These are phyloP conservation scores for Epizoanthus scotinus DNA, from an alignment of 92 coral and sea anemone genomes.

Conservation along the genomic window DNA sequence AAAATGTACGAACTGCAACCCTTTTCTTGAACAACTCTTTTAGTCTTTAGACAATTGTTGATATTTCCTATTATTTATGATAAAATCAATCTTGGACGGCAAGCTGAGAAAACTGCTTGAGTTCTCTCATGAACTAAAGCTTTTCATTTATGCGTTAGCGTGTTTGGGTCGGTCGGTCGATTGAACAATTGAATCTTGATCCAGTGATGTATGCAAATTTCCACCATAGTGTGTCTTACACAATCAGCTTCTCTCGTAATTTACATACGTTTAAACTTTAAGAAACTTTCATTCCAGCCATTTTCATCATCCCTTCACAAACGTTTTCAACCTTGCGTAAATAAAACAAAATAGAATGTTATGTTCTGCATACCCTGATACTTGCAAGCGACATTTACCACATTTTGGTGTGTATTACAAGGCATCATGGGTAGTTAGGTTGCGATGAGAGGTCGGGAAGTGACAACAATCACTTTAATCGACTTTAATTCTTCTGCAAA, in stretches of 20 bases:
- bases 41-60: conserved; percentile 11
- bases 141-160: conserved; percentile 16
- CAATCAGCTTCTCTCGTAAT: conserved; percentile 24
- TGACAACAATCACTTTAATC: conserved; percentile 7
- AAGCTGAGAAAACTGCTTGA: conserved; percentile 32
- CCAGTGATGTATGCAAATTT: conserved; percentile 40
- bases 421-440: conserved; percentile 24
- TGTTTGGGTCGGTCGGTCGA: conserved; percentile 23
- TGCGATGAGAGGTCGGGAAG: background rate
- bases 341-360: background rate
- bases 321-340: background rate
- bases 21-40: conserved; percentile 8
- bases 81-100: conserved; percentile 5
- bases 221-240: background rate
- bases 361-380: background rate
- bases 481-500: conserved; percentile 10
- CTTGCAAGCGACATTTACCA: background rate
- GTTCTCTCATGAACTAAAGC: background rate
- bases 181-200: conserved; percentile 18
- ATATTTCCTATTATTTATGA: conserved; percentile 23
- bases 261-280: conserved; percentile 18
- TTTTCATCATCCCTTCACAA: background rate
- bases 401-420: background rate
- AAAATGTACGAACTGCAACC: background rate
- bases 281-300: background rate